These are phyloP conservation scores for Nothoprocta perdicaria DNA, from an alignment of 2,113 vertebrate genomes.

Conservation along the genomic window DNA sequence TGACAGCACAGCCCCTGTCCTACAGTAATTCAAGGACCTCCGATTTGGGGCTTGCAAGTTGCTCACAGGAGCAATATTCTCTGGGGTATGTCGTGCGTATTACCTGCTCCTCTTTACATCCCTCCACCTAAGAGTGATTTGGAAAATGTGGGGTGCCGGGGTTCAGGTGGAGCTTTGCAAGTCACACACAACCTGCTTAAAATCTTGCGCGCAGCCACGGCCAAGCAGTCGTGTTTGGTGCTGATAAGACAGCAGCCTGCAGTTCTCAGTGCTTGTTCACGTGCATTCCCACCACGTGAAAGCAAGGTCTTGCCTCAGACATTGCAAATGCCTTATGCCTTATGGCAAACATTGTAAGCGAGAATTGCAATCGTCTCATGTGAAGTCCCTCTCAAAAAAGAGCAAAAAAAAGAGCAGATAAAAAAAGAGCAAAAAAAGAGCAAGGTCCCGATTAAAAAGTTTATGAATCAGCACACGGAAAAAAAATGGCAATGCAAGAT, in stretches of 20 bases:
- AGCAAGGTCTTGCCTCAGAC: background rate
- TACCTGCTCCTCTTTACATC: background rate
- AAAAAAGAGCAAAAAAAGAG: background rate
- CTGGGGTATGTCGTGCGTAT: fast-evolving
- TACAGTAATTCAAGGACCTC: no score
- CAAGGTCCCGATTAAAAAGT: background rate
- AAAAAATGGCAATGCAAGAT: fast-evolving
- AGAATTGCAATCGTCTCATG: background rate
- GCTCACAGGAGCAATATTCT: background rate
- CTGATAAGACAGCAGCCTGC: background rate
- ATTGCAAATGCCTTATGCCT: background rate
- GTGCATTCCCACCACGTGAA: background rate
- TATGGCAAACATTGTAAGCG: background rate
- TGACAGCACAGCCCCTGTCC: background rate
- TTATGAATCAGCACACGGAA: background rate
- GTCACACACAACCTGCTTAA: background rate
- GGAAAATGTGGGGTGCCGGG: background rate
- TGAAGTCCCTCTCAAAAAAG: background rate
- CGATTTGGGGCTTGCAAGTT: background rate
- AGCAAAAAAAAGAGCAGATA: background rate
- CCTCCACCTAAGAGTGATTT: background rate
- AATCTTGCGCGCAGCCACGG: fast-evolving
- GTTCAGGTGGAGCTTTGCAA: constrained; percentile 1
- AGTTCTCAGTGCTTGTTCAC: background rate
- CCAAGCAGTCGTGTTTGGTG: background rate